These are phyloP conservation scores for Panthera uncia DNA, from an alignment of 2,113 vertebrate genomes.

Conservation along the genomic window DNA sequence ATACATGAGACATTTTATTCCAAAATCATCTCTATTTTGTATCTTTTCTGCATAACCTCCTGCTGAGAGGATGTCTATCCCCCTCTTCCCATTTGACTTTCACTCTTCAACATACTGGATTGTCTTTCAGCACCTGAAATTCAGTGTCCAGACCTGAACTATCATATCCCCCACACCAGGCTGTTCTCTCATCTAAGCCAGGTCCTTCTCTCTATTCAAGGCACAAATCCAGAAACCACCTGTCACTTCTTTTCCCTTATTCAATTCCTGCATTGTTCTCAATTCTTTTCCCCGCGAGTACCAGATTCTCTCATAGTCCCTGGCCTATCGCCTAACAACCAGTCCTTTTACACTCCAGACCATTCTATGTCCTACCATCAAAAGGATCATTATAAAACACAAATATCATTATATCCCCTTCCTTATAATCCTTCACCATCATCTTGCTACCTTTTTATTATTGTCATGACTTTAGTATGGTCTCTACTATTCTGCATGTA, in stretches of 20 bases:
- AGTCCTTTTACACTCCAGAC: too few relatives aligned
- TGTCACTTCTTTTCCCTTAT: neutral
- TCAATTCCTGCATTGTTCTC: neutral
- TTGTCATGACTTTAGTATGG: neutral
- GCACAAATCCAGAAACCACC: neutral
- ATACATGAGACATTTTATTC: neutral
- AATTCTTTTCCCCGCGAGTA: neutral
- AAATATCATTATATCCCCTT: neutral
- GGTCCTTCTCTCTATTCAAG: neutral
- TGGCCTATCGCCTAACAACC: too few relatives aligned
- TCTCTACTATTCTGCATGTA: neutral
- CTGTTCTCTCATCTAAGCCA: neutral
- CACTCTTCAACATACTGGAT: neutral
- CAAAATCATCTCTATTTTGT: neutral
- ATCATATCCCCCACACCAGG: rapidly evolving
- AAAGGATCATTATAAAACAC: neutral
- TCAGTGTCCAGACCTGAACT: neutral
- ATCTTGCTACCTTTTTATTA: neutral
- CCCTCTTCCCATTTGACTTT: neutral
- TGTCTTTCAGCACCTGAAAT: neutral
- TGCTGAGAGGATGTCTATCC: neutral
- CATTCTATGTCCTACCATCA: neutral
- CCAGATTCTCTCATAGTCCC: neutral
- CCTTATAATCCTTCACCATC: neutral
- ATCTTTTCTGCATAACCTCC: neutral